A percentile compares a stretch with the other conserved stretches of the same genome.
These are phyloP conservation scores for Halcyon leucocephala DNA, from an alignment of 2,797 vertebrate species.

Conservation along the genomic window DNA sequence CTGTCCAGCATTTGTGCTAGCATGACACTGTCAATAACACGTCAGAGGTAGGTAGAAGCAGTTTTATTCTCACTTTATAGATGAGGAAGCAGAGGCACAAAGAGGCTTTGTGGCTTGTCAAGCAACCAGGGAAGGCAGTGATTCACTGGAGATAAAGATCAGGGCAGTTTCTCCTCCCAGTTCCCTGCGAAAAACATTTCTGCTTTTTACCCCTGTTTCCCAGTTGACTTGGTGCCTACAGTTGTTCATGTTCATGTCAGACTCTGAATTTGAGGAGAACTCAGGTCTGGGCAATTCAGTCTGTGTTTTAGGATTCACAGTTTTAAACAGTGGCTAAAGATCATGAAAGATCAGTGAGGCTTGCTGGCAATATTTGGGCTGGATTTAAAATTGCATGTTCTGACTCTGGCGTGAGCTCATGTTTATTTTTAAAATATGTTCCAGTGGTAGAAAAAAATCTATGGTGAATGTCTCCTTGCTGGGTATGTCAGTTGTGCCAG, in stretches of 20 bases:
- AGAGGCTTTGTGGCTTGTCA: neutral
- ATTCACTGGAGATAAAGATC: neutral
- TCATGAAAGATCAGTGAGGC: neutral
- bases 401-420: constrained; percentile 42
- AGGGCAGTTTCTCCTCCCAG: neutral
- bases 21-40: neutral
- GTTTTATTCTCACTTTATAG: neutral
- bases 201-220: neutral
- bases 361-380: constrained; percentile 28
- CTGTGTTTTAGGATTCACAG: neutral
- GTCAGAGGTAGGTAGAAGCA: neutral
- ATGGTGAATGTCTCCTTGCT: constrained; percentile 52
- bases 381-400: constrained; percentile 35
- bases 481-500: constrained; percentile 13
- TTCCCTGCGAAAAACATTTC: neutral
- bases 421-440: constrained; percentile 56
- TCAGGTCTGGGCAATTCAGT: neutral
- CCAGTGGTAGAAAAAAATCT: neutral
- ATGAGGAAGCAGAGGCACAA: neutral
- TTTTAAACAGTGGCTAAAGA: constrained; percentile 4
- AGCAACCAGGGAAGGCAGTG: neutral
- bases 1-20: neutral
- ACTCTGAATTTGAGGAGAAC: neutral
- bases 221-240: neutral
- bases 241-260: neutral